Conservation (phyloP, 30 jellyfish, hydroid and myxozoan genomes). For the Nemopilema nomurai region DNA sequence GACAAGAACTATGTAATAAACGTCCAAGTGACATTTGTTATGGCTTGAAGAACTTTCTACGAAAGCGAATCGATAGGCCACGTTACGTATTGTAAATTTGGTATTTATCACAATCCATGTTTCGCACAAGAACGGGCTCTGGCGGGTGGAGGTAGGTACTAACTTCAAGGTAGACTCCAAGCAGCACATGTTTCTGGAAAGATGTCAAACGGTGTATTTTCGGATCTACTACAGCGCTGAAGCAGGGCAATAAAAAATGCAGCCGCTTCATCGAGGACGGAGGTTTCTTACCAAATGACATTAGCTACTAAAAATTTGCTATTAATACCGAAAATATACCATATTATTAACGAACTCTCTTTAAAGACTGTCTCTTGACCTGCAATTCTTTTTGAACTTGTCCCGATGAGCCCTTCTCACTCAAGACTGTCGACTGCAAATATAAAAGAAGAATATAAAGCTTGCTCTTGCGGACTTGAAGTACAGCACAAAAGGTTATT, state of each 20-base stretch:
- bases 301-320: neutral
- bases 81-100: no score
- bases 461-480: neutral
- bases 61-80: no score
- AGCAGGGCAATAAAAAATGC: no score
- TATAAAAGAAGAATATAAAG: neutral
- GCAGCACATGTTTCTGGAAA: no score
- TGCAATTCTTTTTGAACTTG: conserved; percentile 56
- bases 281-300: neutral
- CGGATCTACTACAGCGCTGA: no score
- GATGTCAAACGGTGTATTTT: no score
- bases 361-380: conserved; percentile 52
- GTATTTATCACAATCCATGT: neutral
- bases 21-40: no score
- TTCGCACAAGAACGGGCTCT: neutral
- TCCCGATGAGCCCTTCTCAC: conserved; percentile 70
- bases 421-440: conserved; percentile 58
- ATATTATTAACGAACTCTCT: conserved; percentile 32
- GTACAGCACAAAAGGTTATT: no score
- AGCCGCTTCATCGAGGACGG: neutral
- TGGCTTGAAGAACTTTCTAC: no score
- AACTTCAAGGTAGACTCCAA: no score
- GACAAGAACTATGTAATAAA: no score
- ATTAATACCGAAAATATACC: neutral
- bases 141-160: neutral